Evolutionary conservation across 2,888 invertebrate genomes (phyloP), one percentile per base, ranked within the genome.

Genomic region (Mythimna ferrago): DNA sequence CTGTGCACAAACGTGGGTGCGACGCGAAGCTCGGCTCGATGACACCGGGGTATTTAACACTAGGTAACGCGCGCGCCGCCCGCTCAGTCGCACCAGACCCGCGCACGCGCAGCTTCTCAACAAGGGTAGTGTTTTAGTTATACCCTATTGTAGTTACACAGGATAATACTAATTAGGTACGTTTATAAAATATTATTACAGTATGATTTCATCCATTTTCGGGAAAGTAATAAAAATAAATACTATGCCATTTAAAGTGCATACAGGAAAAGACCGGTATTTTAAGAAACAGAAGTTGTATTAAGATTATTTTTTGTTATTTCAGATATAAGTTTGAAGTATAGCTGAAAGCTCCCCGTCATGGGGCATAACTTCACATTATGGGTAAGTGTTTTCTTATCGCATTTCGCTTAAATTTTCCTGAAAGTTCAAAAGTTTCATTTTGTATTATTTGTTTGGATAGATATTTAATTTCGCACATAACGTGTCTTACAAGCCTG

Each of bases 41-140:
- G 94, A 91, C 92, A 89, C 91, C 91, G 92, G 93, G 88, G 94
- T 94, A 95, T 96, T 94, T 96, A 95, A 95, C 95, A 95, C 94
- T 92, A 92, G 91, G 92, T 87, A 89, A 82, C 91, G 82, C 90
- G 91, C 90, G 91, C 91, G 93, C 91, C 89, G 91, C 88, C 92
- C 91, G 94, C 91, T 94, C 95, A 95, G 94, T 93, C 92, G 92
- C 92, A 86, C 89, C 83, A 83, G 89, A 90, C 84, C 82, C 93
- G 92, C 93, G 89, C 90, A 89, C 87, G 90, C 93, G 90, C 91
- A 92, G 87, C 88, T 87, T 89, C 87, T 73, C 71, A 75, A 81
- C 75, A 85, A 73, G 85, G 84, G 88, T 87, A 86, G 86, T 85
- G 80, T 80, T 73, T 77, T 76, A 73, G 74, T 64, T 80, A 78